Evolutionary conservation across 2,888 invertebrate genomes (phyloP).

Genomic region (Xestobium rufovillosum): DNA sequence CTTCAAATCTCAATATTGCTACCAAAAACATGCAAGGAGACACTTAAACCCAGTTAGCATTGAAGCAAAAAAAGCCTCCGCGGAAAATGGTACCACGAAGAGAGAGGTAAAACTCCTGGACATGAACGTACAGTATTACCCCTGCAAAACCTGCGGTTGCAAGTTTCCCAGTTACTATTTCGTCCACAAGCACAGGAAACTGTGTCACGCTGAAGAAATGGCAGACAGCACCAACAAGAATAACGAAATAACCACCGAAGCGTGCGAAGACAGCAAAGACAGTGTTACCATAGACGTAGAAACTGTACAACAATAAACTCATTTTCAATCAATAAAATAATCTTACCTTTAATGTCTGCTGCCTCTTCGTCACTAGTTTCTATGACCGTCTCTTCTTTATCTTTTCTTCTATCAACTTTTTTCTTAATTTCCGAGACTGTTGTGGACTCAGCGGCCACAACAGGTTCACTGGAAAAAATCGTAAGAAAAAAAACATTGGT

Average conservation of each 20-base stretch:
- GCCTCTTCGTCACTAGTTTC: constrained; percentile 53
- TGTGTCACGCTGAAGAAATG: constrained; percentile 68
- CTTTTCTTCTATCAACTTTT: constrained; percentile 52
- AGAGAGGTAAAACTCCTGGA: constrained; percentile 60
- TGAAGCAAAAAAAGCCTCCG: constrained; percentile 29
- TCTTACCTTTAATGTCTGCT: constrained; percentile 50
- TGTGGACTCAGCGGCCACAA: constrained; percentile 32
- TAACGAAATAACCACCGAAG: constrained; percentile 35
- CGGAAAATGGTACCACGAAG: constrained; percentile 34
- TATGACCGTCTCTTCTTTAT: constrained; percentile 46
- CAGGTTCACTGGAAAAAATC: constrained; percentile 39
- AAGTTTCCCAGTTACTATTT: constrained; percentile 92
- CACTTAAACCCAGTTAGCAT: constrained; percentile 58
- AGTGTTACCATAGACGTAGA: constrained; percentile 35
- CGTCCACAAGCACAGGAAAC: constrained; percentile 83
- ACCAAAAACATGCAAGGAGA: constrained; percentile 68
- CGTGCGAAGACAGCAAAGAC: constrained; percentile 24
- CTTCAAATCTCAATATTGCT: constrained; percentile 79
- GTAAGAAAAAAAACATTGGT: too few relatives aligned
- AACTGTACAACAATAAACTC: constrained; percentile 28
- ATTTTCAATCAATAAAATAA: not conserved
- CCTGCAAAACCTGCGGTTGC: constrained; percentile 86
- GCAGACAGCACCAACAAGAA: constrained; percentile 40
- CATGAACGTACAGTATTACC: constrained; percentile 83
- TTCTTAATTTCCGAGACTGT: constrained; percentile 50